Conservation (phyloP, 2,113 vertebrate species). For the Corythornis vintsioides region DNA sequence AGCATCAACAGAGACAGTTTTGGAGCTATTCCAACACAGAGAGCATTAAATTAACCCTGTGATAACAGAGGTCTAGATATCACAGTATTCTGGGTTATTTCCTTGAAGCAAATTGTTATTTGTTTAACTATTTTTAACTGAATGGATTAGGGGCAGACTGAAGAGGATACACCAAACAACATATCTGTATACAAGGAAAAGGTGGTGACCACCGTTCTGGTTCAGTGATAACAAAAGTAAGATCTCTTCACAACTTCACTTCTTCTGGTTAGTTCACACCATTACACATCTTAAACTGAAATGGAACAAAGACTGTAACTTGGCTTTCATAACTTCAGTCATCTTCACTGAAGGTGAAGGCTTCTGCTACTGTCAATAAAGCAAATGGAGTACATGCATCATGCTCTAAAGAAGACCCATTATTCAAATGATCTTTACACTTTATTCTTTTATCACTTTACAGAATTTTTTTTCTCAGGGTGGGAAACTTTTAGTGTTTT, state of each 20-base stretch:
- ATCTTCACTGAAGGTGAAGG: too few relatives aligned
- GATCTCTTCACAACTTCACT: not conserved
- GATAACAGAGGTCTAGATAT: not conserved
- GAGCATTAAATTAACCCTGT: not conserved
- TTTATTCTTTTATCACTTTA: too few relatives aligned
- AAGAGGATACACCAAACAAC: fast-evolving
- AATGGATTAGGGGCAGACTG: not conserved
- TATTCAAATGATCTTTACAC: too few relatives aligned
- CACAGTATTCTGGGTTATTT: not conserved
- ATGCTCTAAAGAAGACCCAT: too few relatives aligned
- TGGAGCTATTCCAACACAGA: not conserved
- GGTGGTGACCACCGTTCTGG: not conserved
- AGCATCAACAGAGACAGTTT: not conserved
- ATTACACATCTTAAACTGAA: too few relatives aligned
- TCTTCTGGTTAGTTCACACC: too few relatives aligned
- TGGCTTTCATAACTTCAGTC: too few relatives aligned
- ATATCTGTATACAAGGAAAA: not conserved
- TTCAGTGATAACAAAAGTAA: not conserved
- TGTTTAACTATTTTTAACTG: not conserved
- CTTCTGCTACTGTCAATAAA: too few relatives aligned
- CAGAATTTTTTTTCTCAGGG: too few relatives aligned
- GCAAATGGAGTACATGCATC: too few relatives aligned
- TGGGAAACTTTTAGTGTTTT: too few relatives aligned
- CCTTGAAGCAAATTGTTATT: not conserved
- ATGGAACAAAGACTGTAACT: too few relatives aligned